Conservation (phyloP, 2,113 vertebrate species). For the rabbit (Oryctolagus cuniculus) region DNA sequence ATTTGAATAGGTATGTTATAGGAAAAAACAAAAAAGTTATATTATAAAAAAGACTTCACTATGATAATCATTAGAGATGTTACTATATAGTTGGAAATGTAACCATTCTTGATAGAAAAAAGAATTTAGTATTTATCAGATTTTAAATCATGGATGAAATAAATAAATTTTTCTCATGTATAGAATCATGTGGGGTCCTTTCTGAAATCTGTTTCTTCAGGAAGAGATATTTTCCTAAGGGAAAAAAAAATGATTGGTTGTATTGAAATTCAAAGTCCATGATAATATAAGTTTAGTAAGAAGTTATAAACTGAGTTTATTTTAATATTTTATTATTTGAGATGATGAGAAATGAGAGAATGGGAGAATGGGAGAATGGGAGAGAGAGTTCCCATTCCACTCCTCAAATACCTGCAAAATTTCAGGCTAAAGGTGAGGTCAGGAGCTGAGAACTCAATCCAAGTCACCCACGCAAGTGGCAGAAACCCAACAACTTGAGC, state of each 20-base stretch:
- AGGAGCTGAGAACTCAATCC: too few relatives aligned
- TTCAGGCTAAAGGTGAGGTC: too few relatives aligned
- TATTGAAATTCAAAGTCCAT: conserved; percentile 69
- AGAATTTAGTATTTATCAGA: neutral
- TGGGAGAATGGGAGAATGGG: too few relatives aligned
- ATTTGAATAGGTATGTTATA: neutral
- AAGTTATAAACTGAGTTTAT: conserved; percentile 61
- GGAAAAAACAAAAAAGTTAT: neutral
- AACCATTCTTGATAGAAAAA: neutral
- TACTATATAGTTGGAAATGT: neutral
- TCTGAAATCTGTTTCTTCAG: neutral
- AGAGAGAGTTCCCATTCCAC: too few relatives aligned
- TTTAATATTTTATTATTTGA: too few relatives aligned
- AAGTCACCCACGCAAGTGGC: too few relatives aligned
- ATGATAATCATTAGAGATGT: neutral
- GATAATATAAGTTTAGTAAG: conserved; percentile 46
- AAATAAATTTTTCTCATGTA: neutral
- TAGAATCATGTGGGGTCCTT: neutral
- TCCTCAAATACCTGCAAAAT: too few relatives aligned
- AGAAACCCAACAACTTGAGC: too few relatives aligned
- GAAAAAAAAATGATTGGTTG: conserved; percentile 49
- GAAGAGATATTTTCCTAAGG: conserved; percentile 18
- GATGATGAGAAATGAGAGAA: too few relatives aligned
- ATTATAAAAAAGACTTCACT: neutral
- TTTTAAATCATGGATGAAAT: neutral